phyloP scores from a whole-genome alignment of 23 tunicate genomes.

The Pegea sp. region DNA sequence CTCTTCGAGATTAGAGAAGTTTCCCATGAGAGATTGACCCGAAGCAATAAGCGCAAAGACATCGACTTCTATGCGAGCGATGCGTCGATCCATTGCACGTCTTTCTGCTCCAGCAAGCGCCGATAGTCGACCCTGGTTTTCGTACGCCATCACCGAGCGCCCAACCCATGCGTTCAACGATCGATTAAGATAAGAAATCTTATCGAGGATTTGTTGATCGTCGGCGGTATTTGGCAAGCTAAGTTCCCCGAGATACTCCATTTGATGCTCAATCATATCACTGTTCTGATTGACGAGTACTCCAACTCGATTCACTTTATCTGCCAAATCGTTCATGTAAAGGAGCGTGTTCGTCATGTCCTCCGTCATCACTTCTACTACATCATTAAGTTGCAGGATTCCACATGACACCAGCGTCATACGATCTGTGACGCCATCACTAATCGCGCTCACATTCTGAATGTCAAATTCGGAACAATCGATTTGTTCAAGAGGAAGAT shows the following conservation, averaged over 20 bases:
- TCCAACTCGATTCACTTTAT: not conserved
- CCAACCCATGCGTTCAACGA: not conserved
- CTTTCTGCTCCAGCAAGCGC: constrained; percentile 1
- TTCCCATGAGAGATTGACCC: no score
- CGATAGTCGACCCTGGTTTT: not conserved
- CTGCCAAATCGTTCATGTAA: not conserved
- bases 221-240: not conserved
- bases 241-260: not conserved
- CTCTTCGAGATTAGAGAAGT: no score
- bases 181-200: not conserved
- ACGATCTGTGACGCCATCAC: no score
- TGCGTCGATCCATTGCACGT: not conserved
- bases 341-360: not conserved
- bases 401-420: no score
- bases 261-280: not conserved
- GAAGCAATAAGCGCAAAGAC: not conserved
- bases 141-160: not conserved
- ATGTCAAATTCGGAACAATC: no score
- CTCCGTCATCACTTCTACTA: not conserved
- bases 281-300: not conserved
- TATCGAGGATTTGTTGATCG: not conserved
- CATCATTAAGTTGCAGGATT: no score
- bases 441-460: no score
- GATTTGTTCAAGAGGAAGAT: no score
- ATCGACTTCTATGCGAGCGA: no score